Base-by-base conservation (phyloP, 2,888 invertebrate genomes). In the Yponomeuta cagnagella region DNA sequence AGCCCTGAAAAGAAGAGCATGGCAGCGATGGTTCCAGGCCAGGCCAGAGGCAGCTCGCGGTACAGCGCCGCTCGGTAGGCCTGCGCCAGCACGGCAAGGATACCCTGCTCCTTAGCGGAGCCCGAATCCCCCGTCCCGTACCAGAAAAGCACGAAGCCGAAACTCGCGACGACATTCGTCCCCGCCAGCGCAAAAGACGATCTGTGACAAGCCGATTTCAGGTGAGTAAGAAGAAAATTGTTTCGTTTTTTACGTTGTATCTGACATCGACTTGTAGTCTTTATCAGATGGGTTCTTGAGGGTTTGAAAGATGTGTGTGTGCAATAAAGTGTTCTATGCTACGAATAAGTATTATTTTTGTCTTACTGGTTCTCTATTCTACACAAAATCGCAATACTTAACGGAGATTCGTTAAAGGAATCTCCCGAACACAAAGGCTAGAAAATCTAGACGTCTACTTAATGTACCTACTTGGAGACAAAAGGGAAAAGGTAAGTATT, bases 111-210 rank as follows among this genome's bases (percentile, higher is more conserved):
- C 63, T 79, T 79, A 0, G 70, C 76, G 4, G 74, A 71, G 6
- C 77, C 52, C 15, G 52, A 58, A 2, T 58, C 81, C 2, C 80
- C 79, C n/a, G 88, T 74, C 2, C 79, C 76, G 72, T 78, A 87
- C 91, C 90, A 91, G 72, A 88, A 86, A 31, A 88, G 10, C 8
- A 84, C 72, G 10, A 84, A 81, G 2, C 77, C 71, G 89, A 89
- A 90, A 37, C 80, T 79, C 0, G 82, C 77, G 12, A 82, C 37
- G 1, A 89, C 74, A 70, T 86, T 89, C 1, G 76, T 71, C n/a
- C 76, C 75, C 1, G 86, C 76, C 5, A 90, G 72, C 6, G 72
- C 74, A 48, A 86, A 10, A 0, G 90, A 76, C 31, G 86, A 79
- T 88, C 91, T 91, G 76, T 52, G 80, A 81, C 65, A 48, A 63